These are phyloP conservation scores for Cyclopterus lumpus DNA, from an alignment of 2,797 vertebrate genomes.

Conservation along the genomic window DNA sequence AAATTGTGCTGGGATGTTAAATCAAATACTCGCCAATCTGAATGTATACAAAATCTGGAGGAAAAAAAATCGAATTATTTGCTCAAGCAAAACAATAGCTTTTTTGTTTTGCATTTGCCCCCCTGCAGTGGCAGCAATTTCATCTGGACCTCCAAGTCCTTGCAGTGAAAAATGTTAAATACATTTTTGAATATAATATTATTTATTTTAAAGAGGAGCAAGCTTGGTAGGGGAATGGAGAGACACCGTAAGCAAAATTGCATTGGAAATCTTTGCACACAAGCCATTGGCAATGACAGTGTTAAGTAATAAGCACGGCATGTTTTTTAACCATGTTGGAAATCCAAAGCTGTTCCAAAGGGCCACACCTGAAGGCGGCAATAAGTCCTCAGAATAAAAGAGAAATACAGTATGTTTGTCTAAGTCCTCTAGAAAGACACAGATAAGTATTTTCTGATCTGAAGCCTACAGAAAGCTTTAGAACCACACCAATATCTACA, in stretches of 20 bases:
- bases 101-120: background rate
- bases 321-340: background rate
- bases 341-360: background rate
- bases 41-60: background rate
- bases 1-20: background rate
- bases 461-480: background rate
- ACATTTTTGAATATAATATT: background rate
- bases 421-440: background rate
- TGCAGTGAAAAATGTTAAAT: background rate
- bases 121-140: background rate
- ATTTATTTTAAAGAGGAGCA: background rate
- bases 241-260: background rate
- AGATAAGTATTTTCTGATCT: background rate
- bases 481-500: background rate
- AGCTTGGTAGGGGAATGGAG: background rate
- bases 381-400: background rate
- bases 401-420: accelerated
- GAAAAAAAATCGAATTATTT: background rate
- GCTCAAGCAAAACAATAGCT: background rate
- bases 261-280: background rate
- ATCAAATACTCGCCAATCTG: background rate
- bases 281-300: background rate
- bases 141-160: background rate
- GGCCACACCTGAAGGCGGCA: background rate
- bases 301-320: too few relatives aligned